Conservation (phyloP, 2,113 vertebrate genomes). For the Arothron firmamentum region DNA sequence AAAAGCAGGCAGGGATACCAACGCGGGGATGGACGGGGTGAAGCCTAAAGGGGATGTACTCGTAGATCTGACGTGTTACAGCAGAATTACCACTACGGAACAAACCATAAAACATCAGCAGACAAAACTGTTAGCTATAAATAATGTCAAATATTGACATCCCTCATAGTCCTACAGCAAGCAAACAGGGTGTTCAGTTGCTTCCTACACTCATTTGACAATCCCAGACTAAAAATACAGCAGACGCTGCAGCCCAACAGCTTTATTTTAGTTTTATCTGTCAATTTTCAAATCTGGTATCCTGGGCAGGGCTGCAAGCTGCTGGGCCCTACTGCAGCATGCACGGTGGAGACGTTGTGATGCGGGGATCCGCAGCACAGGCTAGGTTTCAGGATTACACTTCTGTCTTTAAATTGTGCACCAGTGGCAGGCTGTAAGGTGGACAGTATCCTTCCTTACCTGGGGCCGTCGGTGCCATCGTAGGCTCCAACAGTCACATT, state of each 20-base stretch:
- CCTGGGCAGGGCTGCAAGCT: background rate
- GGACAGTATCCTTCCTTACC: constrained; percentile 63
- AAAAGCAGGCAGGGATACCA: constrained; percentile 1
- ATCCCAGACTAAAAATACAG: constrained; percentile 12
- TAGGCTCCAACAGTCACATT: constrained; percentile 94
- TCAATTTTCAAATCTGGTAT: constrained; percentile 1
- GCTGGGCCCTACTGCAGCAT: background rate
- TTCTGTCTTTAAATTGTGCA: background rate
- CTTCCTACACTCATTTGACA: constrained; percentile 40
- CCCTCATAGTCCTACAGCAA: constrained; percentile 23
- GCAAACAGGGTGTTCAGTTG: constrained; percentile 13
- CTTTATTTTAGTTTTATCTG: constrained; percentile 11
- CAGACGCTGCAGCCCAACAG: constrained; percentile 21
- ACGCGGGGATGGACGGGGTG: too few species aligned
- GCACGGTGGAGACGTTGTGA: background rate
- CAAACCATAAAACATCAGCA: constrained; percentile 15
- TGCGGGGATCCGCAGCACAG: background rate
- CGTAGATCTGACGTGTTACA: too few species aligned
- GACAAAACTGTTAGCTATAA: constrained; percentile 12
- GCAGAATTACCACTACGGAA: too few species aligned
- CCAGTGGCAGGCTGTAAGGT: background rate
- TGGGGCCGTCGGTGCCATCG: constrained; percentile 86
- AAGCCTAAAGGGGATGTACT: too few species aligned
- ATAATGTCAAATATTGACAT: constrained; percentile 13
- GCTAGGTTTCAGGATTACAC: background rate